Percentiles rank a stretch among this genome's conserved stretches.
phyloP scores from a whole-genome alignment of 2,888 invertebrate species.

The Oligia strigilis region DNA sequence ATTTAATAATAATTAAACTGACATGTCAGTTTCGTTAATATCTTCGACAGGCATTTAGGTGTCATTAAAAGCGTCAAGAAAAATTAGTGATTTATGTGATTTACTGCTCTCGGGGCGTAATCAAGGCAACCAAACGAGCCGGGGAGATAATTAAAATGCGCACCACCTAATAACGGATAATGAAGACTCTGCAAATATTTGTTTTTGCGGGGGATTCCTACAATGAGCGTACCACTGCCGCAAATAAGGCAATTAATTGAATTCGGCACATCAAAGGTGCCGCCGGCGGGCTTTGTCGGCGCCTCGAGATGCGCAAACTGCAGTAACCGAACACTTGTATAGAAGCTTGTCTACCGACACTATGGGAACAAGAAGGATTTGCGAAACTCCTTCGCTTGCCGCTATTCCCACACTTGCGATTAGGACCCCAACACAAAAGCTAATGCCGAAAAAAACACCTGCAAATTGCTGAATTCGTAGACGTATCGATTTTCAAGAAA shows the following conservation, averaged over 20 bases:
- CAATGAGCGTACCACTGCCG: constrained; percentile 81
- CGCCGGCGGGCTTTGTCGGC: constrained; percentile 88
- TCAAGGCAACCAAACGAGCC: constrained; percentile 56
- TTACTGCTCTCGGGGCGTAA: constrained; percentile 42
- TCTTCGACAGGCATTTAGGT: constrained; percentile 32
- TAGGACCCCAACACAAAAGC: constrained; percentile 65
- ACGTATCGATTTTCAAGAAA: constrained; percentile 75
- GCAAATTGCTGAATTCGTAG: constrained; percentile 66
- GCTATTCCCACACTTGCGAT: constrained; percentile 74
- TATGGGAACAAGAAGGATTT: constrained; percentile 47
- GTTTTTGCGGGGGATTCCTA: constrained; percentile 87
- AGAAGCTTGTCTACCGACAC: constrained; percentile 68
- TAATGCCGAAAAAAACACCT: constrained; percentile 71
- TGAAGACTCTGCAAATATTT: constrained; percentile 88
- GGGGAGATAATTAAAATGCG: constrained; percentile 79
- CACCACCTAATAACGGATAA: constrained; percentile 87
- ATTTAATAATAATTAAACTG: constrained; percentile 8
- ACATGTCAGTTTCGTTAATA: constrained; percentile 31
- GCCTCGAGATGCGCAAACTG: constrained; percentile 73
- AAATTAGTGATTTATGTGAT: constrained; percentile 59
- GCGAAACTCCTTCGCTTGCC: constrained; percentile 72
- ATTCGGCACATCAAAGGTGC: constrained; percentile 88
- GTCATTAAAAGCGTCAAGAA: constrained; percentile 50
- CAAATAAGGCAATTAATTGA: constrained; percentile 90
- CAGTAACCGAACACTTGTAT: constrained; percentile 86